A percentile compares a stretch with the other conserved stretches of the same genome.
Conservation (phyloP, 2,113 vertebrate genomes). For the Esox niger region DNA sequence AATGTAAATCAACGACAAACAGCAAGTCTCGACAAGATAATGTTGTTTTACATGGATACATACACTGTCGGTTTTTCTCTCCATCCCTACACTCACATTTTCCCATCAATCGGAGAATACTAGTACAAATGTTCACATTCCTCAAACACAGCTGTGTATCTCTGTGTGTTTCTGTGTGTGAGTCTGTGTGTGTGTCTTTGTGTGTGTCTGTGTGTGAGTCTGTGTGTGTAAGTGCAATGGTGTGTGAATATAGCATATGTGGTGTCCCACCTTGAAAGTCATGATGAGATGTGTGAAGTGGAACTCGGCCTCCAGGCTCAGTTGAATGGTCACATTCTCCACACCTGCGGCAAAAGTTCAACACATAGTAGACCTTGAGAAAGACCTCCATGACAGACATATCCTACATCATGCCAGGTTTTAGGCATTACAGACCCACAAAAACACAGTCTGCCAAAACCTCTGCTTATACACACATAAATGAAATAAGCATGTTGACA, state of each 20-base stretch:
- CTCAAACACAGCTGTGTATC: conserved; percentile 40
- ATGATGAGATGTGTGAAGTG: conserved; percentile 99
- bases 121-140: conserved; percentile 46
- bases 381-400: background rate
- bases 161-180: conserved; percentile 20
- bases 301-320: conserved; percentile 95
- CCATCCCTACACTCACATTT: no score
- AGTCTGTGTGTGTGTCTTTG: conserved; percentile 7
- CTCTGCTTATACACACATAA: conserved; percentile 14
- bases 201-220: no score
- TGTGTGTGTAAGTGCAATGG: conserved; percentile 6
- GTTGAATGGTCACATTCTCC: conserved; percentile 92
- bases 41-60: no score
- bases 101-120: conserved; percentile 43
- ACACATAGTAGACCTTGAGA: conserved; percentile 6
- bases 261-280: conserved; percentile 90
- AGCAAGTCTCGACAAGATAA: no score
- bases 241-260: background rate
- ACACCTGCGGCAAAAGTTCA: conserved; percentile 72
- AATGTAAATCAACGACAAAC: no score
- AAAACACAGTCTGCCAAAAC: conserved; percentile 4
- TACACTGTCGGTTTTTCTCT: no score
- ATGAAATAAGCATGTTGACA: background rate
- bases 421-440: background rate
- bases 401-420: background rate